These are phyloP conservation scores for Sylvilagus floridanus DNA, from an alignment of 2,797 vertebrate species.

Conservation along the genomic window DNA sequence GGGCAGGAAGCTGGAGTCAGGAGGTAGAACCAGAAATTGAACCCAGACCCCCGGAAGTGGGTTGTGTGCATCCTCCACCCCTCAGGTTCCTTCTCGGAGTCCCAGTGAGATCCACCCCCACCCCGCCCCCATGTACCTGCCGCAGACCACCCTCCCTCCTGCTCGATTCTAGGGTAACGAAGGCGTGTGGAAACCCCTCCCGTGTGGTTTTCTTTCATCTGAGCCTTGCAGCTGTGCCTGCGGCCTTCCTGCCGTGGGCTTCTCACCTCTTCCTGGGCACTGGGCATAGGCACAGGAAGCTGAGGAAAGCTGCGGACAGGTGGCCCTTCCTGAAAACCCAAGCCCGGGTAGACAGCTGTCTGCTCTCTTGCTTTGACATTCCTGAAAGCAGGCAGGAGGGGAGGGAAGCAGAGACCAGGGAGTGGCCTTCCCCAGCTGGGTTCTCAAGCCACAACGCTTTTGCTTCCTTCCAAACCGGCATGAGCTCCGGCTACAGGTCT, in stretches of 20 bases:
- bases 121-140: too few species aligned
- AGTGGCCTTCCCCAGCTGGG: neutral
- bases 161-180: neutral
- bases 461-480: neutral
- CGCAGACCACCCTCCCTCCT: neutral
- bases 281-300: neutral
- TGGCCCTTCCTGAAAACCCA: neutral
- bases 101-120: too few species aligned
- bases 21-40: too few species aligned
- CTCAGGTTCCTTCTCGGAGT: too few species aligned
- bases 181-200: neutral
- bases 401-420: neutral
- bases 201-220: neutral
- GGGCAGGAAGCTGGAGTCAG: too few species aligned
- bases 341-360: neutral
- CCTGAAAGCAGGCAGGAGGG: neutral
- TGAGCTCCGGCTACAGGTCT: neutral
- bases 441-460: neutral
- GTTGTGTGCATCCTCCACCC: too few species aligned
- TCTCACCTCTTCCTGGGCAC: neutral
- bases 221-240: neutral
- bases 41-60: too few species aligned
- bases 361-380: neutral
- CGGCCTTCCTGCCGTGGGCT: neutral
- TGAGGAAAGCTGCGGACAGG: neutral